These are phyloP conservation scores for Metopolophium dirhodum DNA, from an alignment of 1,140 invertebrate species.

Conservation along the genomic window DNA sequence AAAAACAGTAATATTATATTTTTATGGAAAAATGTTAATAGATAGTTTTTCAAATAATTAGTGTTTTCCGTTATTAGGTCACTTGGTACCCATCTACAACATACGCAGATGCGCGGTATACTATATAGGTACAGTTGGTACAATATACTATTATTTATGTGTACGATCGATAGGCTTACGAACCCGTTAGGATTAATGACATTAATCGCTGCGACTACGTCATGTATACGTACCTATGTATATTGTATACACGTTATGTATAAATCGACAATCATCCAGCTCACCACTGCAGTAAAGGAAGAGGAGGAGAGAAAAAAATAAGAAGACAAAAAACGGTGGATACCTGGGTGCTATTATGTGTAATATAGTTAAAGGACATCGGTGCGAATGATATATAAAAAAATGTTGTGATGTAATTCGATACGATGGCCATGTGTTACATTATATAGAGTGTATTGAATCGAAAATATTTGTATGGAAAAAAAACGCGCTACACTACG, in stretches of 20 bases:
- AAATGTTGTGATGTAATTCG: slow-evolving; percentile 29
- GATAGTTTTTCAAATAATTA: too few relatives aligned
- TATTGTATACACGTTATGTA: not conserved
- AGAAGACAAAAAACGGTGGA: not conserved
- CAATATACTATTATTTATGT: not conserved
- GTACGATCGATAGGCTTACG: not conserved
- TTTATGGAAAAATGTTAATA: too few relatives aligned
- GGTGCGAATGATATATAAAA: slow-evolving; percentile 7
- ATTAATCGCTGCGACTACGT: not conserved
- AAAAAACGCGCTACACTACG: not conserved
- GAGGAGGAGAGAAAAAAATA: not conserved
- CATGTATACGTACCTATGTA: not conserved
- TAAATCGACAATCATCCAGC: not conserved
- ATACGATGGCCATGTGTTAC: slow-evolving; percentile 43
- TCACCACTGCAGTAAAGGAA: not conserved
- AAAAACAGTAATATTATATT: too few relatives aligned
- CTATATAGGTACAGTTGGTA: not conserved
- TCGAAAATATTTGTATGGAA: not conserved
- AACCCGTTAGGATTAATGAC: not conserved
- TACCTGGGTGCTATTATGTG: not conserved
- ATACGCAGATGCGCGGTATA: too few relatives aligned
- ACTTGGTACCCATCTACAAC: too few relatives aligned
- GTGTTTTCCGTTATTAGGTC: too few relatives aligned
- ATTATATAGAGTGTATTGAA: not conserved
- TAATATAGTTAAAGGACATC: not conserved